These are phyloP conservation scores for Chaetorhynchus papuensis DNA, from an alignment of 2,113 vertebrate species.

Conservation along the genomic window DNA sequence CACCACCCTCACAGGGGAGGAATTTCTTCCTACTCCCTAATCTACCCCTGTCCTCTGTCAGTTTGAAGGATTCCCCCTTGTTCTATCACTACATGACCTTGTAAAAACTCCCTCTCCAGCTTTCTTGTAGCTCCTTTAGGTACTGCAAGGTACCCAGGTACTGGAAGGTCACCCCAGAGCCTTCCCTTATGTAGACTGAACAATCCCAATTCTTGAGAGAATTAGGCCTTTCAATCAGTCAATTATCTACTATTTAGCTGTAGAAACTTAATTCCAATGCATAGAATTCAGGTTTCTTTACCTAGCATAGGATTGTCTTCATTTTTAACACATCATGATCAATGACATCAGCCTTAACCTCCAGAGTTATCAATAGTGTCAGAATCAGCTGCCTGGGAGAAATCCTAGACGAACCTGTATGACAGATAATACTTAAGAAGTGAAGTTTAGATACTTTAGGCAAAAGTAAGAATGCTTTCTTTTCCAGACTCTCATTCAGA, in stretches of 20 bases:
- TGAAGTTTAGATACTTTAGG: neutral
- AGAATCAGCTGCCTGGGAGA: neutral
- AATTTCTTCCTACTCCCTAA: neutral
- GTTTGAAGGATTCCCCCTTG: neutral
- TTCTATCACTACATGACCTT: neutral
- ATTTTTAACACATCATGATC: neutral
- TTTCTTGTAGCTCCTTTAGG: neutral
- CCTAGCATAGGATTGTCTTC: neutral
- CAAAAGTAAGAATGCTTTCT: neutral
- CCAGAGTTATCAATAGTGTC: neutral
- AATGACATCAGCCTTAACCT: neutral
- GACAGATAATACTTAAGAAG: neutral
- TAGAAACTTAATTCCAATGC: neutral
- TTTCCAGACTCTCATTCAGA: neutral
- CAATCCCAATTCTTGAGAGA: neutral
- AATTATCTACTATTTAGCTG: neutral
- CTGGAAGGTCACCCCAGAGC: neutral
- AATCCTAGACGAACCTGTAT: neutral
- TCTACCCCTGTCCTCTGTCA: neutral
- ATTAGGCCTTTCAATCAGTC: neutral
- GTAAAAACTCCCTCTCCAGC: neutral
- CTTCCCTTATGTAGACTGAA: neutral
- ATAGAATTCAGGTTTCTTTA: neutral
- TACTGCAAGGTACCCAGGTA: neutral
- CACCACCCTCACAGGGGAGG: neutral